A percentile compares a stretch with the other conserved stretches of the same genome.
Conservation (phyloP, 30 jellyfish, hydroid and myxozoan genomes). For the Hydractinia echinata region DNA sequence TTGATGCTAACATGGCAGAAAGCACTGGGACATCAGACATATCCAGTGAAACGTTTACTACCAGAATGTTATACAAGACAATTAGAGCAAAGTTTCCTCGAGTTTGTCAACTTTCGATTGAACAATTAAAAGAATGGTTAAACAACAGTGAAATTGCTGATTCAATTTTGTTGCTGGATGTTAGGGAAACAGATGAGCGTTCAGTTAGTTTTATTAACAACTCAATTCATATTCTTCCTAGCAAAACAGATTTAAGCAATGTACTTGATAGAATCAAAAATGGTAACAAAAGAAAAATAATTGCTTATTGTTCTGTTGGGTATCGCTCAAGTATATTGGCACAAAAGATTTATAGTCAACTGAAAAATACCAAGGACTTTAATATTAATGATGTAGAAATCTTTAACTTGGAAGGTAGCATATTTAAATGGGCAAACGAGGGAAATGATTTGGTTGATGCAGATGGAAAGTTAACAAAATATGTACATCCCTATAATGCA, state of each 20-base stretch:
- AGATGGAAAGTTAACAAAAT: slow-evolving; percentile 37
- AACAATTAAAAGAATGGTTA: slow-evolving; percentile 40
- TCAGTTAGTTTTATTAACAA: slow-evolving; percentile 50
- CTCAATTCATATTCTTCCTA: slow-evolving; percentile 34
- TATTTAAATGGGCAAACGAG: slow-evolving; percentile 85
- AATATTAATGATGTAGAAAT: slow-evolving; percentile 7
- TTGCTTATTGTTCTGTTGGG: slow-evolving; percentile 72
- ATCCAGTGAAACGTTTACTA: slow-evolving; percentile 37
- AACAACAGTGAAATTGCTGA: slow-evolving; percentile 31
- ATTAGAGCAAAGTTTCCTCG: slow-evolving; percentile 55
- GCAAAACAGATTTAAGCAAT: slow-evolving; percentile 31
- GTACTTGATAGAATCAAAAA: slow-evolving; percentile 17
- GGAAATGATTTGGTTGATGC: slow-evolving; percentile 55
- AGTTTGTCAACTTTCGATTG: slow-evolving; percentile 52
- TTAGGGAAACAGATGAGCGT: slow-evolving; percentile 46
- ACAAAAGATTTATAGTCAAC: slow-evolving; percentile 27
- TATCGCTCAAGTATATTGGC: slow-evolving; percentile 78
- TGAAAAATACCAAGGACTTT: background rate
- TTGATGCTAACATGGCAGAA: too few relatives aligned
- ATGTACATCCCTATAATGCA: slow-evolving; percentile 64
- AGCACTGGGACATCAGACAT: background rate
- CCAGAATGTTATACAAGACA: slow-evolving; percentile 47
- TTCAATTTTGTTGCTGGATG: slow-evolving; percentile 47
- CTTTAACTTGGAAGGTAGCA: slow-evolving; percentile 64
- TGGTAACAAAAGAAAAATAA: slow-evolving; percentile 17